Evolutionary conservation across 2,113 vertebrate species (phyloP).

Genomic region (Anser cygnoides): DNA sequence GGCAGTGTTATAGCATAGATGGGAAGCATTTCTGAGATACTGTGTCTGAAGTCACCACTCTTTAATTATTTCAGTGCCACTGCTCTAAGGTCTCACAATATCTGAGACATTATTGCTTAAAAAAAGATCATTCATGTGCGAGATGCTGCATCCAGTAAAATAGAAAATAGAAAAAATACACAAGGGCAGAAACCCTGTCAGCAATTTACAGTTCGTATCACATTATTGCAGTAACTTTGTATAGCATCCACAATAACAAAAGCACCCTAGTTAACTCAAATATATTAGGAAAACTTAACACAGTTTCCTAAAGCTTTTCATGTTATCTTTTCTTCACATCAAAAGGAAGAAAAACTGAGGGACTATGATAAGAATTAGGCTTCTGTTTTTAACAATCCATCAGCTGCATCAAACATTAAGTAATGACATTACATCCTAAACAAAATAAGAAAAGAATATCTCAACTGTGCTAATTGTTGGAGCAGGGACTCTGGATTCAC

Average conservation of each 20-base stretch:
- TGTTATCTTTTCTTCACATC: fast-evolving
- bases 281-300: neutral
- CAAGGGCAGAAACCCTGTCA: neutral
- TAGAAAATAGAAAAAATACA: neutral
- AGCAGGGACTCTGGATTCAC: neutral
- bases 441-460: neutral
- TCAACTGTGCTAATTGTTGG: neutral
- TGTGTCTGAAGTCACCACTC: neutral
- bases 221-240: neutral
- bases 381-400: neutral
- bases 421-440: neutral
- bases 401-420: neutral
- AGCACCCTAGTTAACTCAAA: neutral
- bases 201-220: neutral
- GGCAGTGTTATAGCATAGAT: neutral
- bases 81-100: neutral
- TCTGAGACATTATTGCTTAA: constrained; percentile 27
- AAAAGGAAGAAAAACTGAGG: neutral
- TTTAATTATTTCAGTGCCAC: neutral
- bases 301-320: neutral
- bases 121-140: neutral
- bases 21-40: neutral
- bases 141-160: neutral
- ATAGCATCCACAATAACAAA: neutral
- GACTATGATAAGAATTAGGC: neutral